Conservation (phyloP, 2,113 vertebrate genomes). For the Leptosomus discolor region DNA sequence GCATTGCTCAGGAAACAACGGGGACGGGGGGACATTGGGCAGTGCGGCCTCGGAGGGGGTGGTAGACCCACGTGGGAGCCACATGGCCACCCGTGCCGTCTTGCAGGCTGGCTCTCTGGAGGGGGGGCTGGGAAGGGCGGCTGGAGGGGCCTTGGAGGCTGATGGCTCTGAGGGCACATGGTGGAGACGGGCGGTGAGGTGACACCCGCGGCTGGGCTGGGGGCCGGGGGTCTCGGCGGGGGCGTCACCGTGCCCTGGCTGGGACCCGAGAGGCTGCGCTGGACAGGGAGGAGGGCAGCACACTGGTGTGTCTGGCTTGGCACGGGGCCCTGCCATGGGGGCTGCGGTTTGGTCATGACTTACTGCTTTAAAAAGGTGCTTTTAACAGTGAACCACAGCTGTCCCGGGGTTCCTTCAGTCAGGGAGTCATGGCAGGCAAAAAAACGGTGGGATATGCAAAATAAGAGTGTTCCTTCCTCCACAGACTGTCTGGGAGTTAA, state of each 20-base stretch:
- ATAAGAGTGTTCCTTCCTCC: not conserved
- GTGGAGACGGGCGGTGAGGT: too few species aligned
- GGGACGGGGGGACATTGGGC: not conserved
- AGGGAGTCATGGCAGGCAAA: not conserved
- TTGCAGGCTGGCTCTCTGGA: too few species aligned
- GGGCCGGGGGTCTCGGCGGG: too few species aligned
- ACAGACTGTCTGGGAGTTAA: not conserved
- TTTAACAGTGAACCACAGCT: not conserved
- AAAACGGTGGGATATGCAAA: not conserved
- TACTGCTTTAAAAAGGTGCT: rapidly evolving
- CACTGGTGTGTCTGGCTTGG: rapidly evolving
- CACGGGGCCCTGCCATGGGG: rapidly evolving
- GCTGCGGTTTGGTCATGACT: not conserved
- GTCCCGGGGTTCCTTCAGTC: not conserved
- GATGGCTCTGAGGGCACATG: not conserved
- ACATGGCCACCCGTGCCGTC: too few species aligned
- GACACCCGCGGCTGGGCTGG: too few species aligned
- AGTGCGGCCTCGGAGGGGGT: not conserved
- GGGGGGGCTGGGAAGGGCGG: not conserved
- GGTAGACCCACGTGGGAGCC: not conserved
- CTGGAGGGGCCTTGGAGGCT: not conserved
- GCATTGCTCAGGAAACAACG: not conserved
- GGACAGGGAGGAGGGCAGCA: rapidly evolving
- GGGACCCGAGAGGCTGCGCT: not conserved
- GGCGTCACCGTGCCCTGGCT: not conserved